Conservation (phyloP, 2,888 invertebrate genomes). For the Drosophila mulleri region DNA sequence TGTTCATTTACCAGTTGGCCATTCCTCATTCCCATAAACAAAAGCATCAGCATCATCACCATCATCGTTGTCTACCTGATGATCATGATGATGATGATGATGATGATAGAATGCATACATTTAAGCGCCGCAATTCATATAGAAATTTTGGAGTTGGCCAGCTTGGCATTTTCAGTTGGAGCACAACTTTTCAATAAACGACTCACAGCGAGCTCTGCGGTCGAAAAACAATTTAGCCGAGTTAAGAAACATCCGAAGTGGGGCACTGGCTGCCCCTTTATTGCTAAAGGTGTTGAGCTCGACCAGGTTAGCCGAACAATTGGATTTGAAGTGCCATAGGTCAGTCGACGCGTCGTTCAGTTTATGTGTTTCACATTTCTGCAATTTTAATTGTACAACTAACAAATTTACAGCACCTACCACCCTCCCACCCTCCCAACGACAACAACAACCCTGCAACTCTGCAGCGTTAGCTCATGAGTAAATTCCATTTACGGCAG, state of each 20-base stretch:
- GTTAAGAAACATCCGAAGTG: constrained; percentile 1
- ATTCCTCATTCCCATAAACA: constrained; percentile 29
- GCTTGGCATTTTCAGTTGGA: constrained; percentile 32
- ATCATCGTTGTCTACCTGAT: neutral
- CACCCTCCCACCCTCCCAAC: too few species aligned
- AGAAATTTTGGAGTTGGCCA: constrained; percentile 46
- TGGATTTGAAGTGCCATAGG: constrained; percentile 46
- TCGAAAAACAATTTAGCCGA: constrained; percentile 63
- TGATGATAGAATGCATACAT: constrained; percentile 49
- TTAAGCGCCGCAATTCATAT: constrained; percentile 53
- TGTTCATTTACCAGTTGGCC: constrained; percentile 64
- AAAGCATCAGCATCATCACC: neutral
- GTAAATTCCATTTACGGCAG: constrained; percentile 52
- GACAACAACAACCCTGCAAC: neutral
- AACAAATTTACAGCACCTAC: constrained; percentile 43
- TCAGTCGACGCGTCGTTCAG: constrained; percentile 9
- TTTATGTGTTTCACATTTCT: constrained; percentile 44
- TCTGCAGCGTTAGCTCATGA: constrained; percentile 39
- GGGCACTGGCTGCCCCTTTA: neutral
- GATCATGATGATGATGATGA: constrained; percentile 26
- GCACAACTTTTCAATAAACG: constrained; percentile 77
- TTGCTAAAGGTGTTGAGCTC: constrained; percentile 22
- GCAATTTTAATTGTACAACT: constrained; percentile 69
- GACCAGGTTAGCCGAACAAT: constrained; percentile 52
- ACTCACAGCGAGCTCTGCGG: constrained; percentile 51